phyloP scores from a whole-genome alignment of 2,888 invertebrate genomes.

The Callosobruchus maculatus region DNA sequence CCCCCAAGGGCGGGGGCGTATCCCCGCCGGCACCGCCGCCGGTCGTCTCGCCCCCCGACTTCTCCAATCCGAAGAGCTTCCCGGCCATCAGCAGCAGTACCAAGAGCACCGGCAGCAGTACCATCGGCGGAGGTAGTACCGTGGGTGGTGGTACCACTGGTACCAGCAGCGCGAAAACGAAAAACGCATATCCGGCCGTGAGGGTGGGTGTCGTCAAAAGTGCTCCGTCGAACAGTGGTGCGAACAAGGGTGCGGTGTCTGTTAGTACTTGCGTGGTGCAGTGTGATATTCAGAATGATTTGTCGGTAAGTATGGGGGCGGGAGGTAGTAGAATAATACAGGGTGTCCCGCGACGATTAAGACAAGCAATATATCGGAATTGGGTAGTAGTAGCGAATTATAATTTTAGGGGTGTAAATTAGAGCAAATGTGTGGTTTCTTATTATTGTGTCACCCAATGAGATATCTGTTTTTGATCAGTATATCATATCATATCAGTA shows the following conservation, averaged over 20 bases:
- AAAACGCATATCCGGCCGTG: conserved; percentile 10
- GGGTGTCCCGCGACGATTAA: too few relatives aligned
- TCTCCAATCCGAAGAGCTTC: conserved; percentile 33
- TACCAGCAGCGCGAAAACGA: conserved; percentile 11
- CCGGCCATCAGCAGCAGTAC: conserved; percentile 26
- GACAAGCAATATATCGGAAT: too few relatives aligned
- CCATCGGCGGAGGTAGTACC: too few relatives aligned
- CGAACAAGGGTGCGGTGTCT: conserved; percentile 11
- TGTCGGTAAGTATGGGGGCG: conserved; percentile 32
- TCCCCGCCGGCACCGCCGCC: neutral
- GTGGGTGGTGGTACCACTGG: neutral
- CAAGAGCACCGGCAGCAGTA: neutral
- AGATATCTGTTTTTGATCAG: too few relatives aligned
- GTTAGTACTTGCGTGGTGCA: conserved; percentile 11
- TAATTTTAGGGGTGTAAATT: too few relatives aligned
- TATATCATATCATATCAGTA: too few relatives aligned
- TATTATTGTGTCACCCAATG: too few relatives aligned
- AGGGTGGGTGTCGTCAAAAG: neutral
- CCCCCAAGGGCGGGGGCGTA: neutral
- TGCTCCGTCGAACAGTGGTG: neutral
- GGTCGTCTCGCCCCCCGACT: conserved; percentile 21
- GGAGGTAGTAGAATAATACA: neutral
- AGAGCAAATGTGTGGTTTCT: too few relatives aligned
- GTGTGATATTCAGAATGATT: conserved; percentile 30
- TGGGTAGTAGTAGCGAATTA: too few relatives aligned